Percentiles rank a stretch among this genome's conserved stretches.
Conservation (phyloP, 2,888 invertebrate species). For the Trichopria drosophilae region DNA sequence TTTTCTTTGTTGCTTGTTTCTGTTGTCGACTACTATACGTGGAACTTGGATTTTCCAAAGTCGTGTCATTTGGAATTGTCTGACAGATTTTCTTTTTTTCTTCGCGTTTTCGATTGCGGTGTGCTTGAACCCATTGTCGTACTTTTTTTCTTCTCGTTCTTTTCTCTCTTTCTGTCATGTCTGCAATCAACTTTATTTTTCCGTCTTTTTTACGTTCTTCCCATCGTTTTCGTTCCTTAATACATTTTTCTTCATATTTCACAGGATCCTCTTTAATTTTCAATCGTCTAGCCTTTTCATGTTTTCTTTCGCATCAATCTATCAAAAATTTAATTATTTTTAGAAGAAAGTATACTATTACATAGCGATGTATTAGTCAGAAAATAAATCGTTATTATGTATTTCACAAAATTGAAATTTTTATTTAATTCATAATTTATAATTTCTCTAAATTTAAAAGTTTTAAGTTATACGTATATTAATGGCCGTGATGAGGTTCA, state of each 20-base stretch:
- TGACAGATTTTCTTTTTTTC: conserved; percentile 10
- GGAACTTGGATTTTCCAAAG: too few species aligned
- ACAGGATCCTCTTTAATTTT: conserved; percentile 5
- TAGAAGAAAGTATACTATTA: conserved; percentile 11
- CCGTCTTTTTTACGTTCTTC: conserved; percentile 6
- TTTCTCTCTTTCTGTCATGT: conserved; percentile 14
- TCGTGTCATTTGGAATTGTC: conserved; percentile 8
- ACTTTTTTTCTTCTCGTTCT: conserved; percentile 12
- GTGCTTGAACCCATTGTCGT: too few species aligned
- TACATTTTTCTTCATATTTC: conserved; percentile 8
- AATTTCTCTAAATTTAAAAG: conserved; percentile 1
- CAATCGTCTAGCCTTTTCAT: conserved; percentile 2
- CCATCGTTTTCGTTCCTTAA: too few species aligned
- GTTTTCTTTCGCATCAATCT: too few species aligned
- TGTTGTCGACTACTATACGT: too few species aligned
- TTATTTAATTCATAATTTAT: conserved; percentile 5
- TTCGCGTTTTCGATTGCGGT: too few species aligned
- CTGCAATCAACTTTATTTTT: conserved; percentile 9
- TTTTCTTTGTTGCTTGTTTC: conserved; percentile 3
- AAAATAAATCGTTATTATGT: too few species aligned
- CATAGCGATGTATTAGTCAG: too few species aligned
- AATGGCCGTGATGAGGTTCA: too few species aligned
- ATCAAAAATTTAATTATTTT: conserved; percentile 5
- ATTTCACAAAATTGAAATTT: too few species aligned
- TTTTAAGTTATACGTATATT: too few species aligned